Percentiles rank a stretch among this genome's conserved stretches.
Conservation (phyloP, 1,140 invertebrate genomes). For the Maniola jurtina region DNA sequence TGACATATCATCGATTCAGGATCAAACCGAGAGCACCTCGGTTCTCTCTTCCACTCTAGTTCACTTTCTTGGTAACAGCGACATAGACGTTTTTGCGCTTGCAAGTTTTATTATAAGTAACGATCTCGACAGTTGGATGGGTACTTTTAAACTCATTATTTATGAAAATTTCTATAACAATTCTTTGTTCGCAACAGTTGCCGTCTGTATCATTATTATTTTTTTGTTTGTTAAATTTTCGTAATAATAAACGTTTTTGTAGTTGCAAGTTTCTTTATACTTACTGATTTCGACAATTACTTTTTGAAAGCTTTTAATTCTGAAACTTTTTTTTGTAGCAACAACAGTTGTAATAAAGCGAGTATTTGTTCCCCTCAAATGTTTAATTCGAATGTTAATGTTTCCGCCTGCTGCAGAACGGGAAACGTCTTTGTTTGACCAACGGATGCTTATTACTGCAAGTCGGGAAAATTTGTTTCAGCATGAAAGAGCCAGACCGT, state of each 20-base stretch:
- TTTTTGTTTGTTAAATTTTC: neutral
- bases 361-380: slow-evolving; percentile 13
- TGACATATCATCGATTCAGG: too few relatives aligned
- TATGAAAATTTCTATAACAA: neutral
- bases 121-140: neutral
- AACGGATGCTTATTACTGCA: slow-evolving; percentile 62
- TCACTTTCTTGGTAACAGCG: neutral
- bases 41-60: too few relatives aligned
- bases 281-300: neutral
- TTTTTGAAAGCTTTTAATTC: neutral
- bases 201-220: neutral
- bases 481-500: slow-evolving; percentile 54
- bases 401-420: slow-evolving; percentile 51
- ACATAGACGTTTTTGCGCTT: neutral
- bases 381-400: slow-evolving; percentile 39
- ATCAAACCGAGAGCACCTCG: too few relatives aligned
- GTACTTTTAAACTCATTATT: neutral
- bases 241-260: neutral
- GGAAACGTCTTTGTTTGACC: slow-evolving; percentile 62
- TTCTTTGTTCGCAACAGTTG: neutral
- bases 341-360: neutral
- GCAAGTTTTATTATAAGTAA: neutral
- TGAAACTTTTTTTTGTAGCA: neutral
- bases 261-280: neutral
- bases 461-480: slow-evolving; percentile 55